Base-by-base conservation (phyloP, 2,888 invertebrate species). In the Agrotis clavis region DNA sequence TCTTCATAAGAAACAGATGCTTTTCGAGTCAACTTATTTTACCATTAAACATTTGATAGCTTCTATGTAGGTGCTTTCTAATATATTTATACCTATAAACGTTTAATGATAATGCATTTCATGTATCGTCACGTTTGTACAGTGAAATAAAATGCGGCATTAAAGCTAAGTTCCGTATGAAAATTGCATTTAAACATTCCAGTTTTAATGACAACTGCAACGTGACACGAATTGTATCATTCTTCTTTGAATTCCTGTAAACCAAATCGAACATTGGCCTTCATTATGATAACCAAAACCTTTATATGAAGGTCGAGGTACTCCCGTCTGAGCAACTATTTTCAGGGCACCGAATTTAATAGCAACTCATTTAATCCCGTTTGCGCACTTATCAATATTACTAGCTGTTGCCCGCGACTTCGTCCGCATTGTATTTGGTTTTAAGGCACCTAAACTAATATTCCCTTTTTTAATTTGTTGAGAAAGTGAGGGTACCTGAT, bases 211-310 rank as follows among this genome's bases (percentile, higher is more conserved):
- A 61, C 63, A 65, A 59, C 59, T 71, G 56, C 73, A 54, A 62
- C 50, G 47, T 60, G 56, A 60, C 59, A 71, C 50, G 30, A 59
- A 64, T 63, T 61, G 65, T 67, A 19, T 54, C 25, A 53, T 63
- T 61, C 57, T 68, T 71, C 19, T 19, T 53, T 53, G 14, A 47
- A 47, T 68, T 50, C 16, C 47, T 59, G 21, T 54, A 71, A 69
- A 6, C 50, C n/a, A 9, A 48, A 56, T n/a, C 25, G 21, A 48
- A 71, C 66, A 83, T 71, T 75, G 71, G 60, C 60, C 74, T 64
- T 77, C 53, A 56, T 66, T 35, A 73, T 62, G 9, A 35, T 18
- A 47, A 7, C 54, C 2, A 35, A 53, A 64, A 30, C 9, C n/a
- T 57, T 69, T 21, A 53, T n/a, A 13, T 47, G 56, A 50, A 74